phyloP scores from a whole-genome alignment of 2,888 invertebrate genomes.

The Heliconius cydno region DNA sequence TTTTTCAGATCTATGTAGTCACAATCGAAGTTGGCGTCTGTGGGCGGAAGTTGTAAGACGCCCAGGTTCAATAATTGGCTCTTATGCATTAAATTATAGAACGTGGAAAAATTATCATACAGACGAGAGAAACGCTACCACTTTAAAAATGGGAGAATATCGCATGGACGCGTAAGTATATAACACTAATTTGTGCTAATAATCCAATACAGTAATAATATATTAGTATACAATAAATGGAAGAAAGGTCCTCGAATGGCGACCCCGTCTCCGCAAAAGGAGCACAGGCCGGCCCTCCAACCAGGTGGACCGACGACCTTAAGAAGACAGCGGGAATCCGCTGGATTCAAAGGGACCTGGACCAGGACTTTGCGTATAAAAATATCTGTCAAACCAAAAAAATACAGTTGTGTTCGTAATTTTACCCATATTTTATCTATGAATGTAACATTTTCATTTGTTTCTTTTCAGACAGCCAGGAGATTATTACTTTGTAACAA shows the following conservation, averaged over 20 bases:
- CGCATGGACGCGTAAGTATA: constrained; percentile 60
- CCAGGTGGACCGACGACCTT: too few relatives aligned
- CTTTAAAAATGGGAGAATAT: constrained; percentile 60
- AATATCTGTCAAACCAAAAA: not conserved
- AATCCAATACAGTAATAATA: too few relatives aligned
- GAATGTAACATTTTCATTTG: not conserved
- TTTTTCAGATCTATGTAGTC: constrained; percentile 71
- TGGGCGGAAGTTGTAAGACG: constrained; percentile 61
- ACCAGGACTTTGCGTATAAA: not conserved
- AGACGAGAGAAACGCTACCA: constrained; percentile 55
- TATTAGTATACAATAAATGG: too few relatives aligned
- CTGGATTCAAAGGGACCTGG: too few relatives aligned
- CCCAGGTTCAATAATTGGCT: constrained; percentile 65
- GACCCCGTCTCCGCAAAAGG: too few relatives aligned
- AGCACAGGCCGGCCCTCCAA: too few relatives aligned
- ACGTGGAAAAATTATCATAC: constrained; percentile 66
- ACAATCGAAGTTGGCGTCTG: constrained; percentile 69
- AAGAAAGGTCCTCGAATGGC: too few relatives aligned
- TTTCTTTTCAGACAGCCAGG: constrained; percentile 57
- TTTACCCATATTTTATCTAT: not conserved
- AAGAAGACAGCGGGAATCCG: too few relatives aligned
- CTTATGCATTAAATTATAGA: constrained; percentile 64
- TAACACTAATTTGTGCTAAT: not conserved
- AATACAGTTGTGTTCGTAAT: too few relatives aligned
- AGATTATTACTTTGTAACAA: constrained; percentile 69